Evolutionary conservation across 2,113 vertebrate species (phyloP).

Genomic region (Scophthalmus maximus): DNA sequence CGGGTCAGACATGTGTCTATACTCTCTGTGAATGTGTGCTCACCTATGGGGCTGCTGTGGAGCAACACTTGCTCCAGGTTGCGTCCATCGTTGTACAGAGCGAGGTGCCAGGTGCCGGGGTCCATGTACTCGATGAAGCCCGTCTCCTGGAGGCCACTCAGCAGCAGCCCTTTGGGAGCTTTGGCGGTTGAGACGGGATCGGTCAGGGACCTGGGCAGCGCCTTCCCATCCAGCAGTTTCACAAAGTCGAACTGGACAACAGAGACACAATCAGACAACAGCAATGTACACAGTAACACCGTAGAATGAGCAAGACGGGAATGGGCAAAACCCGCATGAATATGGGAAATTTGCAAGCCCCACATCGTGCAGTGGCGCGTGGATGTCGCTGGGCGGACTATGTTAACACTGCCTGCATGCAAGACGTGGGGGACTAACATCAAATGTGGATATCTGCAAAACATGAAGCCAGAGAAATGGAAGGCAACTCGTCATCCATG

Average conservation of each 20-base stretch:
- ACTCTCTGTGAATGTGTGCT: slow-evolving; percentile 54
- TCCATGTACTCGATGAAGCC: slow-evolving; percentile 99
- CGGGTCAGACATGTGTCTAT: too few species aligned
- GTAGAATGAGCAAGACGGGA: too few species aligned
- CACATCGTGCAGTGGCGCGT: slow-evolving; percentile 21
- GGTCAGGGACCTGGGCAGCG: slow-evolving; percentile 89
- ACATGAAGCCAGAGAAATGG: not conserved
- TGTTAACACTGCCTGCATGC: slow-evolving; percentile 29
- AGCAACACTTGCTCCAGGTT: slow-evolving; percentile 94
- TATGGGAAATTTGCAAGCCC: slow-evolving; percentile 6
- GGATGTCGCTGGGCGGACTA: slow-evolving; percentile 33
- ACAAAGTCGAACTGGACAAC: slow-evolving; percentile 94
- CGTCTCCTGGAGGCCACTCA: slow-evolving; percentile 92
- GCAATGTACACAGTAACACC: too few species aligned
- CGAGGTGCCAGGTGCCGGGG: slow-evolving; percentile 95
- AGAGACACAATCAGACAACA: slow-evolving; percentile 30
- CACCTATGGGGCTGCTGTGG: slow-evolving; percentile 93
- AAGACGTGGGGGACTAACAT: not conserved
- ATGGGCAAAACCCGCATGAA: slow-evolving; percentile 7
- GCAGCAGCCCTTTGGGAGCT: slow-evolving; percentile 90
- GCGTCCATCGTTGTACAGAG: slow-evolving; percentile 96
- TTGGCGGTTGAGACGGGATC: slow-evolving; percentile 85
- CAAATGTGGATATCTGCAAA: slow-evolving; percentile 38
- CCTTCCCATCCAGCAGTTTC: slow-evolving; percentile 96
- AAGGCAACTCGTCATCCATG: not conserved